phyloP scores from a whole-genome alignment of 2,888 invertebrate species.

The Catocala nupta region DNA sequence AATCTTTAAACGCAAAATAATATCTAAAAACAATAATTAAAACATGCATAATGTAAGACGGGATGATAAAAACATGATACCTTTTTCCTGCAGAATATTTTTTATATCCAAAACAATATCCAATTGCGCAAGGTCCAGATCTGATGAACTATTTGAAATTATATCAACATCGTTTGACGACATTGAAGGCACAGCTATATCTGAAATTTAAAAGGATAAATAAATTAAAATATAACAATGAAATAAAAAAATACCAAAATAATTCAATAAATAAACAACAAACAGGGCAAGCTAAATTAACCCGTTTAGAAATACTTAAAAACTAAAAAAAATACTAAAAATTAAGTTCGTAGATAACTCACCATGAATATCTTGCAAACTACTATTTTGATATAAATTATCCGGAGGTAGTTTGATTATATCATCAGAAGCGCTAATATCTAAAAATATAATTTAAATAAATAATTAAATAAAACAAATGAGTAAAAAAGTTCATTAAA shows the following conservation, averaged over 20 bases:
- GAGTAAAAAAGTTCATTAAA: too few relatives aligned
- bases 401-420: too few relatives aligned
- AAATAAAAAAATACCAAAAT: too few relatives aligned
- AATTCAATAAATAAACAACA: too few relatives aligned
- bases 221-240: background rate
- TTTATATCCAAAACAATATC: background rate
- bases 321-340: too few relatives aligned
- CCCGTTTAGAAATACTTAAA: background rate
- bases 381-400: too few relatives aligned
- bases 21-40: background rate
- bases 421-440: too few relatives aligned
- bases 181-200: conserved; percentile 3
- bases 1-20: background rate
- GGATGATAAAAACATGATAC: background rate
- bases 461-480: too few relatives aligned
- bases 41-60: background rate
- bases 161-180: background rate
- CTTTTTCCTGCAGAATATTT: background rate
- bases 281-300: too few relatives aligned
- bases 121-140: background rate
- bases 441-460: too few relatives aligned
- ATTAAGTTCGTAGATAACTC: background rate
- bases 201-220: background rate
- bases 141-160: conserved; percentile 6
- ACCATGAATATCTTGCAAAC: too few relatives aligned